These are phyloP conservation scores for Tetrapedia diversipes DNA, from an alignment of 2,888 invertebrate species.

Conservation along the genomic window DNA sequence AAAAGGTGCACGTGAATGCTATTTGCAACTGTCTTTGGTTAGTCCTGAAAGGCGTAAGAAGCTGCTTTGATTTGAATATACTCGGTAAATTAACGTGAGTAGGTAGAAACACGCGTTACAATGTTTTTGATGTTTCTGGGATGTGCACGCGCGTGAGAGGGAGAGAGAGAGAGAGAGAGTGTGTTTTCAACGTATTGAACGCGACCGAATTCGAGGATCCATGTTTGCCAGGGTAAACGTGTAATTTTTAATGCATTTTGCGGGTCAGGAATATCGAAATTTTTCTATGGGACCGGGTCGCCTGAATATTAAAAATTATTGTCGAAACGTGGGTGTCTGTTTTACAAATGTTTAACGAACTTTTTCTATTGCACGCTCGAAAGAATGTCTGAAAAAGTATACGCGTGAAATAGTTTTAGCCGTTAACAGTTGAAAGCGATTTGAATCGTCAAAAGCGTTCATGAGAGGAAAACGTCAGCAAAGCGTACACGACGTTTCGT, in stretches of 20 bases:
- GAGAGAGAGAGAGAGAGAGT: too few species aligned
- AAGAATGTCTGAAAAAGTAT: background rate
- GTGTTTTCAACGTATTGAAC: too few species aligned
- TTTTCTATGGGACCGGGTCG: background rate
- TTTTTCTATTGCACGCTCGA: background rate
- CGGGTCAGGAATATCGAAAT: background rate
- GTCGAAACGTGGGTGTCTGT: background rate
- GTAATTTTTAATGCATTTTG: background rate
- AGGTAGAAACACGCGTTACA: background rate
- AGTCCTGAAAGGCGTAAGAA: too few species aligned
- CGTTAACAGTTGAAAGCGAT: background rate
- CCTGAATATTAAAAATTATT: background rate
- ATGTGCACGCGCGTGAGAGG: too few species aligned
- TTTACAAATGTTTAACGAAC: too few species aligned
- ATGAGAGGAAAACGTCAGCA: too few species aligned
- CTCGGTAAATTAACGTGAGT: too few species aligned
- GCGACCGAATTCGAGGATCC: background rate
- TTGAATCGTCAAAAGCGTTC: too few species aligned
- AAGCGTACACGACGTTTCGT: background rate
- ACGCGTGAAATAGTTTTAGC: background rate
- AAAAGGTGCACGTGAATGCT: background rate
- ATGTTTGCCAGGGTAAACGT: background rate
- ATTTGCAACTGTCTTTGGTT: background rate
- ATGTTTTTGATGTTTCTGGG: background rate
- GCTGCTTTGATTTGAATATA: background rate